Evolutionary conservation across 2,113 vertebrate species (phyloP).

Genomic region (Dromaius novaehollandiae): DNA sequence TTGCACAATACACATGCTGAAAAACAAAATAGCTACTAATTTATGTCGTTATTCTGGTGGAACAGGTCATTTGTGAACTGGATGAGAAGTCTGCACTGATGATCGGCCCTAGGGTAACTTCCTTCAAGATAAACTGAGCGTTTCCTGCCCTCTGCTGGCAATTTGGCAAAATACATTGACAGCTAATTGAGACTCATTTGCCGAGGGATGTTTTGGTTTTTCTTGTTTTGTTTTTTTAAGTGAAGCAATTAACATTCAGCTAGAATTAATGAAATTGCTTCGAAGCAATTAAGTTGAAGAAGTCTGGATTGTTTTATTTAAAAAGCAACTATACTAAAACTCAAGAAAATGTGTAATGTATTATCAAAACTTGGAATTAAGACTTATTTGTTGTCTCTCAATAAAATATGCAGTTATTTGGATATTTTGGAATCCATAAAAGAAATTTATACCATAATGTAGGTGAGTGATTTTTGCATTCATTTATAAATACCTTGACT

Average conservation of each 20-base stretch:
- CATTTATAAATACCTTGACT: background rate
- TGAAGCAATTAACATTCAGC: background rate
- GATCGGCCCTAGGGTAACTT: fast-evolving
- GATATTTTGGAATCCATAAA: background rate
- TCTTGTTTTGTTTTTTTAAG: background rate
- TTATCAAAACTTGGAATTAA: background rate
- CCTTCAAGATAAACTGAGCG: background rate
- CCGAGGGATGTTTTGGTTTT: background rate
- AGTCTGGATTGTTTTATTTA: background rate
- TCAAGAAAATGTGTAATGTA: fast-evolving
- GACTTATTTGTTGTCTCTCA: background rate
- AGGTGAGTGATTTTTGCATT: background rate
- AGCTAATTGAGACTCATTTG: background rate
- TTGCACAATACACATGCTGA: fast-evolving
- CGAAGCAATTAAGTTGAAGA: background rate
- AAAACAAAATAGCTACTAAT: no score
- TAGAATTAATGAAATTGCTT: background rate
- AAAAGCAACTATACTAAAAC: background rate
- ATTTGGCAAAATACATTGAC: background rate
- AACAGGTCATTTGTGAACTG: background rate
- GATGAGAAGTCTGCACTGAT: fast-evolving
- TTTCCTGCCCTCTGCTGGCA: slow-evolving; percentile 47
- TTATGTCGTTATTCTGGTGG: background rate
- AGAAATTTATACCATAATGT: background rate
- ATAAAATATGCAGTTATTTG: background rate